These are phyloP conservation scores for Nectonema munidae DNA, from an alignment of 2,888 invertebrate genomes.

Conservation along the genomic window DNA sequence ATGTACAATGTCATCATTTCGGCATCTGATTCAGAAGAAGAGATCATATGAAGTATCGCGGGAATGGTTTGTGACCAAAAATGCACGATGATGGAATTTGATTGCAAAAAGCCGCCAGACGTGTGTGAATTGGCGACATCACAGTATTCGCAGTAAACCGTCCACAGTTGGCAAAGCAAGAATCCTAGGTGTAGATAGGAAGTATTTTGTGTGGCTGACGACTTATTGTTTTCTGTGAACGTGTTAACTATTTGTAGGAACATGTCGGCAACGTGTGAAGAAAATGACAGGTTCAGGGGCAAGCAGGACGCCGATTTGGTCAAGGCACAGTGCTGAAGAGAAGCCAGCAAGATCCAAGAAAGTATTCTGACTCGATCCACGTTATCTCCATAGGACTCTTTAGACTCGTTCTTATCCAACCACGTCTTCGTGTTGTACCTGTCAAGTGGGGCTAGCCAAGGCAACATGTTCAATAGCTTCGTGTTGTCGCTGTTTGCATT, in stretches of 20 bases:
- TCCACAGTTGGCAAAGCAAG: constrained; percentile 89
- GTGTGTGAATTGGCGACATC: constrained; percentile 30
- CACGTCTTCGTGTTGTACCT: too few relatives aligned
- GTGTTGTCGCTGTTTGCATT: too few relatives aligned
- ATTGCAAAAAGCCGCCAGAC: constrained; percentile 6
- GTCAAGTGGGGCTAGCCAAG: too few relatives aligned
- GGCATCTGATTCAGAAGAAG: constrained; percentile 35
- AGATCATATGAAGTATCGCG: constrained; percentile 38
- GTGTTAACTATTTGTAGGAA: constrained; percentile 78
- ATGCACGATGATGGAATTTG: constrained; percentile 39
- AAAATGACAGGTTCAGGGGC: constrained; percentile 75
- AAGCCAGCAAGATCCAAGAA: constrained; percentile 75
- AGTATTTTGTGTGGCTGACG: constrained; percentile 54
- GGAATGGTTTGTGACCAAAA: constrained; percentile 97
- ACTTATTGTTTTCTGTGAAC: constrained; percentile 59
- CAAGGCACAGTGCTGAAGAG: constrained; percentile 32
- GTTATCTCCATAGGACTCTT: constrained; percentile 48
- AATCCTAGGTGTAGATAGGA: constrained; percentile 82
- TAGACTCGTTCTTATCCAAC: too few relatives aligned
- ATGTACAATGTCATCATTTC: constrained; percentile 94
- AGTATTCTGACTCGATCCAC: constrained; percentile 64
- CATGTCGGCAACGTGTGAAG: constrained; percentile 79
- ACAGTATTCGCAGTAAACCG: constrained; percentile 69
- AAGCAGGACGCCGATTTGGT: constrained; percentile 26
- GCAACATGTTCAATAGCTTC: too few relatives aligned